Conservation (phyloP, 2,113 vertebrate genomes). For the Morphnarchus princeps region DNA sequence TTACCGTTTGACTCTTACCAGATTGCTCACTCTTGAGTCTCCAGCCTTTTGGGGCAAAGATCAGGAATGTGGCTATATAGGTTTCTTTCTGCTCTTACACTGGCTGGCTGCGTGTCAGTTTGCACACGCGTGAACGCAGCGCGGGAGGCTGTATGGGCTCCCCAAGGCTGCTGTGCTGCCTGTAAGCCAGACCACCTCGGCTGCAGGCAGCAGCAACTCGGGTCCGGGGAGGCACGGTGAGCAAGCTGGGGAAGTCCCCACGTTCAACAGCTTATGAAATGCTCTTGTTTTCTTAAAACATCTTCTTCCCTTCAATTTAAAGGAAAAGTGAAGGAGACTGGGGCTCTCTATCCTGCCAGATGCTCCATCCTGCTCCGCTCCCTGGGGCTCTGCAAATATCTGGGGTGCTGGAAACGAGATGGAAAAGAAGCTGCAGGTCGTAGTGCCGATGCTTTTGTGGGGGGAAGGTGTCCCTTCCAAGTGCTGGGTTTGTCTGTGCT, state of each 20-base stretch:
- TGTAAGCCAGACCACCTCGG: not conserved
- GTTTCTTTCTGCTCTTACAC: not conserved
- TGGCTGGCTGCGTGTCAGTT: not conserved
- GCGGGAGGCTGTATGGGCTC: not conserved
- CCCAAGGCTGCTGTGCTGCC: not conserved
- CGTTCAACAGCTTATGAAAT: not conserved
- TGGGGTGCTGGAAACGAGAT: not conserved
- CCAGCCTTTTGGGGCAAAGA: not conserved
- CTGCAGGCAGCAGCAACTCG: not conserved
- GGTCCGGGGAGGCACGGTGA: fast-evolving
- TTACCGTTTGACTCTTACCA: not conserved
- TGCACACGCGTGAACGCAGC: not conserved
- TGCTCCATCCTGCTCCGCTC: not conserved
- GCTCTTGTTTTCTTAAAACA: not conserved
- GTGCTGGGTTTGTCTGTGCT: not conserved
- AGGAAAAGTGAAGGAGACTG: not conserved
- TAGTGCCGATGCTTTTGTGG: not conserved
- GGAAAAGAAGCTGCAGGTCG: not conserved
- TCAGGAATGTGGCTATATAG: not conserved
- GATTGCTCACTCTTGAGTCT: not conserved
- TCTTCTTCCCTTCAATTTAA: not conserved
- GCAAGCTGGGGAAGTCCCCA: not conserved
- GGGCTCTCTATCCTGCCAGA: not conserved
- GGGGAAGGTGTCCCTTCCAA: not conserved
- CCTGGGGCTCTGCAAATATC: not conserved